A percentile compares a stretch with the other conserved stretches of the same genome.
phyloP scores from a whole-genome alignment of 2,888 invertebrate genomes.

The Beris chalybata region DNA sequence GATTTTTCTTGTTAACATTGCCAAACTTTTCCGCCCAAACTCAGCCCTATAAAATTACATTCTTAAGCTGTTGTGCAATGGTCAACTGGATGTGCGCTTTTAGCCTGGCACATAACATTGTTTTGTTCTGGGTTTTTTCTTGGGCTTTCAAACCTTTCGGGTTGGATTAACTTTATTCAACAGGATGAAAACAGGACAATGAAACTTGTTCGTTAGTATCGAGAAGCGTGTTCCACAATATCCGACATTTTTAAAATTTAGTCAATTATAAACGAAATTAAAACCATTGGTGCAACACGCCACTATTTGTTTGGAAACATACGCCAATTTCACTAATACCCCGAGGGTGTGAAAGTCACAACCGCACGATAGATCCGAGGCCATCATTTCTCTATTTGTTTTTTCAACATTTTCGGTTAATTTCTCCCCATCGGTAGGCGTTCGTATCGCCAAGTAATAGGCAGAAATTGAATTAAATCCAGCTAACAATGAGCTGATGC shows the following conservation, averaged over 20 bases:
- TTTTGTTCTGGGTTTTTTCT: too few relatives aligned
- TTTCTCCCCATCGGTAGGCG: constrained; percentile 7
- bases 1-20: too few relatives aligned
- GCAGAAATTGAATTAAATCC: constrained; percentile 26
- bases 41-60: too few relatives aligned
- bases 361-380: constrained; percentile 5
- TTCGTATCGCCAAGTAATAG: constrained; percentile 12
- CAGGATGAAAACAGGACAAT: too few relatives aligned
- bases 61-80: too few relatives aligned
- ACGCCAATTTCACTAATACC: constrained; percentile 25
- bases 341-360: constrained; percentile 26
- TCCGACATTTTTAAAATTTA: background rate
- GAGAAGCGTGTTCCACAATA: too few relatives aligned
- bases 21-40: too few relatives aligned
- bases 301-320: constrained; percentile 21
- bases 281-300: constrained; percentile 19
- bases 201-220: too few relatives aligned
- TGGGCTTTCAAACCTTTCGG: too few relatives aligned
- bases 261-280: constrained; percentile 17
- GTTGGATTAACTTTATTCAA: too few relatives aligned
- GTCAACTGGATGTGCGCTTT: too few relatives aligned
- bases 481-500: constrained; percentile 15
- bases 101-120: too few relatives aligned
- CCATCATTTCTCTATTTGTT: constrained; percentile 7
- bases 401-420: constrained; percentile 10